phyloP scores from a whole-genome alignment of 2,113 vertebrate genomes.

The Platanista minor region DNA sequence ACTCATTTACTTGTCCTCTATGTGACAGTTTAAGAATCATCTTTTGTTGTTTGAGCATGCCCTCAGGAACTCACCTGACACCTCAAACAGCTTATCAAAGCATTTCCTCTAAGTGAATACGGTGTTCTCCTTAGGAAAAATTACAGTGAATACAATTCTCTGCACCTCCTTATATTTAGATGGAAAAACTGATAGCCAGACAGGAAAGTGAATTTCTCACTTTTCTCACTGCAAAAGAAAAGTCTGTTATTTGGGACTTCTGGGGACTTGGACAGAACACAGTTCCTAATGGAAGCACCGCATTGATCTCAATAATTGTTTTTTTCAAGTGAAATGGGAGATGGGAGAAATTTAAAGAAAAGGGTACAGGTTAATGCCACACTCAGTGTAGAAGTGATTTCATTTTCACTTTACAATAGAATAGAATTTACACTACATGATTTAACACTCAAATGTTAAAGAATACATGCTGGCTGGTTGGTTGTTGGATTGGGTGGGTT shows the following conservation, averaged over 20 bases:
- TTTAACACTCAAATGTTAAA: background rate
- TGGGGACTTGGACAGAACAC: background rate
- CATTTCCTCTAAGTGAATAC: background rate
- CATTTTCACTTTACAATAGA: background rate
- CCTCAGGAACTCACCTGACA: background rate
- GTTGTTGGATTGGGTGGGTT: background rate
- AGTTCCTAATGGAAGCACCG: background rate
- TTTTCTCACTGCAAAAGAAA: constrained; percentile 76
- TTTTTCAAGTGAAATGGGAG: constrained; percentile 19
- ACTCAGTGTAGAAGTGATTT: background rate
- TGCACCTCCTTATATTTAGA: background rate
- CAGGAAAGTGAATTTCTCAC: background rate
- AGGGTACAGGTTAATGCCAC: background rate
- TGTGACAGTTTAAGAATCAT: background rate
- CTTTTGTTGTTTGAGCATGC: background rate
- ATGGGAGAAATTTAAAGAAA: background rate
- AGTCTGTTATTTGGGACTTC: constrained; percentile 60
- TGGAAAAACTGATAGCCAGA: background rate
- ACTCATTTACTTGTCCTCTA: background rate
- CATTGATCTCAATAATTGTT: background rate
- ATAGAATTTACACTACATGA: background rate
- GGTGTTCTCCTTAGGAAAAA: background rate
- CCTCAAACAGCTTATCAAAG: constrained; percentile 28
- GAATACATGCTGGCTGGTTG: background rate
- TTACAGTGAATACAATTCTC: background rate